phyloP scores from a whole-genome alignment of 2,888 invertebrate species.

The Cecidostiba fungosa region DNA sequence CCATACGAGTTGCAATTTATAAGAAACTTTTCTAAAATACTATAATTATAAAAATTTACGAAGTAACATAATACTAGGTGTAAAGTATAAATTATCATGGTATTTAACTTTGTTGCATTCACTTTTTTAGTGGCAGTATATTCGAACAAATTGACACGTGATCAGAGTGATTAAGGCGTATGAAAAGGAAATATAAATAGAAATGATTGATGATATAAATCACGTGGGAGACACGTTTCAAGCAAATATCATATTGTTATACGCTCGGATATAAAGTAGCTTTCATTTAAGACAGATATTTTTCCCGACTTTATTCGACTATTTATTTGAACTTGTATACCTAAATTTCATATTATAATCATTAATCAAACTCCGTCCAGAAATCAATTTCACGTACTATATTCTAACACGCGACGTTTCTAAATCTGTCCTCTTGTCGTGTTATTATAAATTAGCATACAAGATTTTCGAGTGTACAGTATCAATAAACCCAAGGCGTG shows the following conservation, averaged over 20 bases:
- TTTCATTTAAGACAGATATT: neutral
- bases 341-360: neutral
- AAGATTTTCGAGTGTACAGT: neutral
- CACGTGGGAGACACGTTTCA: neutral
- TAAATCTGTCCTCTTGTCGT: neutral
- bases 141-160: neutral
- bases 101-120: neutral
- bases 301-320: neutral
- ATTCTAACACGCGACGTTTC: neutral
- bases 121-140: neutral
- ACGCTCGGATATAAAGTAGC: neutral
- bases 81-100: neutral
- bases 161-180: neutral
- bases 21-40: no score
- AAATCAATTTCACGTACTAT: neutral
- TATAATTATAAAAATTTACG: neutral
- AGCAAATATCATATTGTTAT: neutral
- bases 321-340: neutral
- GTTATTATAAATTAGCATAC: neutral
- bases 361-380: neutral
- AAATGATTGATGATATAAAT: constrained; percentile 15
- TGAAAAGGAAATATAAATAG: constrained; percentile 1
- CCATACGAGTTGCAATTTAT: no score
- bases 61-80: neutral
- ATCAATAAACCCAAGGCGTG: neutral